Evolutionary conservation across 2,797 vertebrate genomes (phyloP).

Genomic region (Schizothorax lantsangensis): DNA sequence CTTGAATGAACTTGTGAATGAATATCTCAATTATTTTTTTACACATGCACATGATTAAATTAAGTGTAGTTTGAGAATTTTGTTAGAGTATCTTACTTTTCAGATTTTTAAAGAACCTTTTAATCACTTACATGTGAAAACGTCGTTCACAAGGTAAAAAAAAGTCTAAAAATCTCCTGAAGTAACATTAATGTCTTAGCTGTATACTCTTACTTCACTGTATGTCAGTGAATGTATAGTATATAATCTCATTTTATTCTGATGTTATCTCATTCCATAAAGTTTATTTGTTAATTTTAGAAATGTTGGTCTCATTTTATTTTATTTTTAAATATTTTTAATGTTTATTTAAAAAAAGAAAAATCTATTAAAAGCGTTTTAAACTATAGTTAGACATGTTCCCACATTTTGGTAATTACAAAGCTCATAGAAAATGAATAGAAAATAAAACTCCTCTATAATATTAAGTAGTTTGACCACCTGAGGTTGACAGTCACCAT

Average conservation of each 20-base stretch:
- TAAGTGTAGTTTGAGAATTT: background rate
- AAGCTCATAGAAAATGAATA: background rate
- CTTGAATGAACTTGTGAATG: background rate
- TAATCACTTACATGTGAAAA: background rate
- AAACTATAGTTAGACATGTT: background rate
- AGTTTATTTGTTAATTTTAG: background rate
- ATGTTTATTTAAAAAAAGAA: background rate
- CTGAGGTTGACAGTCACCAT: conserved; percentile 7
- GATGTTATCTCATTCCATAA: background rate
- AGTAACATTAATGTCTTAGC: background rate
- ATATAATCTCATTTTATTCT: background rate
- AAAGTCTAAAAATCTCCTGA: background rate
- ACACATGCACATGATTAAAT: background rate
- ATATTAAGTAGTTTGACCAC: background rate
- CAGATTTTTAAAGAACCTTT: background rate
- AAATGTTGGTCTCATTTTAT: background rate
- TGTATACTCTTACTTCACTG: background rate
- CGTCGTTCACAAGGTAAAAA: too few relatives aligned
- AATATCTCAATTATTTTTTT: background rate
- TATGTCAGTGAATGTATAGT: too few relatives aligned
- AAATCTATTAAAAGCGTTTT: background rate
- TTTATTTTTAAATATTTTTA: background rate
- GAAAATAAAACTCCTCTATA: background rate
- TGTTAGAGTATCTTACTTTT: background rate
- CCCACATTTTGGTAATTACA: background rate